phyloP scores from a whole-genome alignment of 1,140 invertebrate genomes.

The Cotesia glomerata region DNA sequence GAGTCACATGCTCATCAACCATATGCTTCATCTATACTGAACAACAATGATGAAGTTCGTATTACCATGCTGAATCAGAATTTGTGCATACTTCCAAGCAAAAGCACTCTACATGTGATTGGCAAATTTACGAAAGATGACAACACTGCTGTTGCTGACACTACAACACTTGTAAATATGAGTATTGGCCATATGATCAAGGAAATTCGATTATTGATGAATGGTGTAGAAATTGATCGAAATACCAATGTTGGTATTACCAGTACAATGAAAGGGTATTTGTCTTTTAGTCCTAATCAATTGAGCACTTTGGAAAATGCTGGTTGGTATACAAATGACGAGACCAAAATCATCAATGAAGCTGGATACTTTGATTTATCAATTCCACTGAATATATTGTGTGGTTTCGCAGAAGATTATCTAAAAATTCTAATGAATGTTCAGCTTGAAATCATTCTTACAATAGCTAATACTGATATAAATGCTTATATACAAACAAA shows the following conservation, averaged over 20 bases:
- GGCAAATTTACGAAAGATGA: background rate
- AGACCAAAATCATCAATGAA: constrained; percentile 26
- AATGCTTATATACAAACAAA: too few relatives aligned
- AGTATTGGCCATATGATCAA: constrained; percentile 54
- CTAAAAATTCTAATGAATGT: too few relatives aligned
- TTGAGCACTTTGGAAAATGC: constrained; percentile 38
- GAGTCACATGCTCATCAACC: background rate
- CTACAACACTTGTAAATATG: constrained; percentile 49
- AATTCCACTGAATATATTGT: constrained; percentile 56
- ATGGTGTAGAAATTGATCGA: constrained; percentile 55
- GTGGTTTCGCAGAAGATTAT: too few relatives aligned
- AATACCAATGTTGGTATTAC: constrained; percentile 54
- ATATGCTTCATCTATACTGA: background rate
- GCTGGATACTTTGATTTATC: constrained; percentile 49
- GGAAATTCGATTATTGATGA: constrained; percentile 60
- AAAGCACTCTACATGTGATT: background rate
- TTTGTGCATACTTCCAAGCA: constrained; percentile 42
- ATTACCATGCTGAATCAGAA: constrained; percentile 46
- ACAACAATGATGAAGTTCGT: background rate
- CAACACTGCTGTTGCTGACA: background rate
- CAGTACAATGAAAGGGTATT: constrained; percentile 53
- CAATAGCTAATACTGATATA: too few relatives aligned
- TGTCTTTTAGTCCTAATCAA: constrained; percentile 39
- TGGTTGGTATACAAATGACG: constrained; percentile 38
- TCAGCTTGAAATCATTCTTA: too few relatives aligned